These are phyloP conservation scores for Marcusenius ussheri DNA, from an alignment of 2,113 vertebrate genomes.

Conservation along the genomic window DNA sequence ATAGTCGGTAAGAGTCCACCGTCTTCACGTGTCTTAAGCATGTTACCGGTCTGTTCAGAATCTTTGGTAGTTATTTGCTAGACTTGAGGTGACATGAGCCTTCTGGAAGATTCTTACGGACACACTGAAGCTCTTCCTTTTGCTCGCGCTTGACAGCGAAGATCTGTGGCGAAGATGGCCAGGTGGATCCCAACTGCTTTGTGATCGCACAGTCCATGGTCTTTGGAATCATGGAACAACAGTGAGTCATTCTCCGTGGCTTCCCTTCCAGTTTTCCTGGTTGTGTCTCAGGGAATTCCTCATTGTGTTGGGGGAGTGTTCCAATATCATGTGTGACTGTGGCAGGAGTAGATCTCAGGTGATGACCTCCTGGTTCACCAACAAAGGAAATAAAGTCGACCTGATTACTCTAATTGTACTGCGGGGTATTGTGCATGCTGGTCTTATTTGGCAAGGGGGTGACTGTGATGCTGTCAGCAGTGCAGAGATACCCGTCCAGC, in stretches of 20 bases:
- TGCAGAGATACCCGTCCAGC: neutral
- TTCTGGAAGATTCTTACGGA: neutral
- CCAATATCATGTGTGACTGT: neutral
- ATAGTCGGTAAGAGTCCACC: slow-evolving; percentile 79
- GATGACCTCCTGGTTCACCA: neutral
- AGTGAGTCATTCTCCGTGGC: slow-evolving; percentile 66
- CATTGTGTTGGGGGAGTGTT: neutral
- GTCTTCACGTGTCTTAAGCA: neutral
- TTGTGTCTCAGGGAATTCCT: neutral
- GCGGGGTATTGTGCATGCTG: neutral
- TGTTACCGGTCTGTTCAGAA: neutral
- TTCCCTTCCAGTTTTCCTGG: neutral
- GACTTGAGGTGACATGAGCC: neutral
- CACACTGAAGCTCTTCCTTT: neutral
- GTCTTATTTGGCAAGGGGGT: neutral
- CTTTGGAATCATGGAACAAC: slow-evolving; percentile 83
- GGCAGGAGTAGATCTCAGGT: neutral
- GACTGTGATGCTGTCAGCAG: neutral
- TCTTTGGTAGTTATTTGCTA: neutral
- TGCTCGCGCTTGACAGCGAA: slow-evolving; percentile 69
- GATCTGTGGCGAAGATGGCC: slow-evolving; percentile 95
- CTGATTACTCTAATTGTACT: neutral
- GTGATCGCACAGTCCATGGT: slow-evolving; percentile 83
- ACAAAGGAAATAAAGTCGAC: neutral
- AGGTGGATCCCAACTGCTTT: slow-evolving; percentile 97